Evolutionary conservation across 2,113 vertebrate genomes (phyloP), one percentile per base, ranked within the genome.

Genomic region (Mungos mungo): DNA sequence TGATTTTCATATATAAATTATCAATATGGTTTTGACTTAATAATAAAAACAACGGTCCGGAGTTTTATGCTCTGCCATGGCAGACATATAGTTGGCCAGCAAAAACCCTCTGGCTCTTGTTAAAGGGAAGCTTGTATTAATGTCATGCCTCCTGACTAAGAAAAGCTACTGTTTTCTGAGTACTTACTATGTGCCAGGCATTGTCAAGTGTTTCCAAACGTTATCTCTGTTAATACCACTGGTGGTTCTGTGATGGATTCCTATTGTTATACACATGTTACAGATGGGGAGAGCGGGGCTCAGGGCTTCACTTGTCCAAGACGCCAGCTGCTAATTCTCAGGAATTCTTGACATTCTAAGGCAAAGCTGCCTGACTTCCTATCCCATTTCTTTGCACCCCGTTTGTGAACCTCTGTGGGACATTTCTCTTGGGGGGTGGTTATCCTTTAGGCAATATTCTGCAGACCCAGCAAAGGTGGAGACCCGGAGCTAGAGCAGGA

Each of bases 1-100:
- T 92, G 90, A 95, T 90, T 94, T 97, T 93, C 68, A 83, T 86
- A 69, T 95, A 80, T 95, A 95, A 93, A 93, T 96, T 83, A 91
- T 92, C 80, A 57, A 92, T 95, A 80, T 3, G 18, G n/a, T 89
- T 95, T 96, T 97, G 94, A 92, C 79, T 96, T 95, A 87, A 93
- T 82, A 92, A 65, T 63, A 96, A 89, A 96, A 83, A 90, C 66
- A 95, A 68, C 2, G 35, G 27, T 29, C 60, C 92, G 31, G 38
- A 87, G 38, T 93, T 96, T 87, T 84, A 79, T 95, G 63, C 27
- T 71, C 8, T 83, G 65, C 47, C 41, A 2, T 66, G 31, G 74
- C n/a, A n/a, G 54, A 66, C 71, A 31, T n/a, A 16, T 19, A 38
- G 35, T 93, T 89, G 19, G 23, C n/a, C 63, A 87, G 77, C 25